phyloP scores from a whole-genome alignment of 1,140 invertebrate genomes.

The Rhyacophila brunnea region DNA sequence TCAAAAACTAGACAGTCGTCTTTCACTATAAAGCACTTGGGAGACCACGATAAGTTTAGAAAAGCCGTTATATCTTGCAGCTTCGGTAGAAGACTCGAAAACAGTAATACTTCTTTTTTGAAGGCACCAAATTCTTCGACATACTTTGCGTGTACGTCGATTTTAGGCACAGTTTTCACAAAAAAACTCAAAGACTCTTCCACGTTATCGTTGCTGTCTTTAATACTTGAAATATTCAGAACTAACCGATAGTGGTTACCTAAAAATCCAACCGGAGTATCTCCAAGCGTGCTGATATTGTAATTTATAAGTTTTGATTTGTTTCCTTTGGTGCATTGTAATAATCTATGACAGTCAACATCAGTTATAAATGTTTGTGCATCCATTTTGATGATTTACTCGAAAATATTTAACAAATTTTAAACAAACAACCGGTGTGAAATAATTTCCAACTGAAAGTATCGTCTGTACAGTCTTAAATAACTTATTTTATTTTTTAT shows the following conservation, averaged over 20 bases:
- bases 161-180: slow-evolving; percentile 51
- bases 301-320: slow-evolving; percentile 10
- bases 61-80: slow-evolving; percentile 38
- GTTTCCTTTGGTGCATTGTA: slow-evolving; percentile 8
- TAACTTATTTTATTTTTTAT: no score
- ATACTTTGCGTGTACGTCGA: slow-evolving; percentile 44
- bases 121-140: slow-evolving; percentile 53
- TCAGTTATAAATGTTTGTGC: background rate
- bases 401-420: no score
- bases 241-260: slow-evolving; percentile 47
- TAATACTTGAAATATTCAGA: slow-evolving; percentile 27
- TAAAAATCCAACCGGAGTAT: slow-evolving; percentile 52
- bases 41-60: slow-evolving; percentile 38
- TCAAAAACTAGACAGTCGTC: slow-evolving; percentile 51
- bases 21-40: slow-evolving; percentile 48
- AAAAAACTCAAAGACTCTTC: slow-evolving; percentile 46
- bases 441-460: no score
- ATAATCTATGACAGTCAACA: slow-evolving; percentile 9
- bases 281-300: slow-evolving; percentile 35
- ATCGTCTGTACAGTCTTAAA: no score
- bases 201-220: slow-evolving; percentile 7
- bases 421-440: no score
- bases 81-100: slow-evolving; percentile 45
- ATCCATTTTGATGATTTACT: background rate
- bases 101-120: slow-evolving; percentile 52